Base-by-base conservation (phyloP, 2,888 invertebrate species). In the Mythimna lalbum region DNA sequence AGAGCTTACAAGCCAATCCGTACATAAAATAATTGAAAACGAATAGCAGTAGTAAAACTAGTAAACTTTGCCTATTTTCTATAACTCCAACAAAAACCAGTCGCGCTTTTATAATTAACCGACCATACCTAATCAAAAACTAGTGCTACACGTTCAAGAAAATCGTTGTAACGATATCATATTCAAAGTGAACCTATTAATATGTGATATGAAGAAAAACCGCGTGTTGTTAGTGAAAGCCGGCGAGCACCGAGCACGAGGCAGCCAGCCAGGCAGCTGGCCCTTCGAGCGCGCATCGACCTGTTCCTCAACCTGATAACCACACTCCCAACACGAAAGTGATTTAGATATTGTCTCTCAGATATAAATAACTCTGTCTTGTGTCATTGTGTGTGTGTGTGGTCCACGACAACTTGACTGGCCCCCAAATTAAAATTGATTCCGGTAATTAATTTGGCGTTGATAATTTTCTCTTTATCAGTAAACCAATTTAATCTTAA, bases 271-370 rank as follows among this genome's bases (percentile, higher is more conserved):
- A 7, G 70, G 63, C 81, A 63, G 67, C 76, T 65, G 73, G 86
- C 82, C 82, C 84, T 82, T 65, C 69, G 76, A 61, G 83, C 65
- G 75, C 78, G 77, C 68, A 69, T 80, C 74, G 84, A 87, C 89
- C 86, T 86, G 89, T 87, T 87, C 76, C 68, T 56, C 63, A 57
- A 80, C 39, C 64, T 86, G 90, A 89, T 86, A 83, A 80, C 85
- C 83, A 80, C 89, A 89, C 85, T 86, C 86, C 81, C 84, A 81
- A 85, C 88, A 88, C 69, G 91, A 90, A 91, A 91, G 90, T 90
- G 87, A 90, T 90, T 90, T 89, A 89, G 90, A 87, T 90, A 87
- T 89, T 88, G 84, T 87, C 72, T 79, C 69, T 62, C 63, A 79
- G 69, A 81, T 73, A 80, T 69, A 75, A 70, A 71, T 76, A 74